These are phyloP conservation scores for Arothron firmamentum DNA, from an alignment of 2,113 vertebrate species.

Conservation along the genomic window DNA sequence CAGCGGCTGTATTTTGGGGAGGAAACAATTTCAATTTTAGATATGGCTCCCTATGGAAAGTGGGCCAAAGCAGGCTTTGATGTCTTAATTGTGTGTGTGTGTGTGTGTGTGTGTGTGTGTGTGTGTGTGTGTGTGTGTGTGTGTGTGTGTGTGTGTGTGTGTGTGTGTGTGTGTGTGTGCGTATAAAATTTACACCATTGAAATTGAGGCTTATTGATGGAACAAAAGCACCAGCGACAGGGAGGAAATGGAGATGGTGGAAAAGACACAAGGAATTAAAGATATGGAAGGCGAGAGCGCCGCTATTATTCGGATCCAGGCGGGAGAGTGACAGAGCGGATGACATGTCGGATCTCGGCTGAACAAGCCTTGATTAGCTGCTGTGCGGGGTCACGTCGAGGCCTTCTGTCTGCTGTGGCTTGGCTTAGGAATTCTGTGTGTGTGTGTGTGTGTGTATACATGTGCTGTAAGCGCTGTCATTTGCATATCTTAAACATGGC, in stretches of 20 bases:
- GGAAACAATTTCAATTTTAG: constrained; percentile 58
- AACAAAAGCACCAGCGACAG: constrained; percentile 43
- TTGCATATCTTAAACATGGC: constrained; percentile 36
- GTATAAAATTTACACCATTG: neutral
- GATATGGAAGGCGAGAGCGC: constrained; percentile 14
- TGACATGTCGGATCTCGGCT: constrained; percentile 38
- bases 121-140: constrained; percentile 1
- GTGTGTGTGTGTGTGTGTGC: constrained; percentile 1
- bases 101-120: constrained; percentile 1
- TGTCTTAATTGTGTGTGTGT: constrained; percentile 66
- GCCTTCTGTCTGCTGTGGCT: constrained; percentile 43
- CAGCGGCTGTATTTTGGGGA: constrained; percentile 32
- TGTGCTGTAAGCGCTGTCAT: constrained; percentile 12
- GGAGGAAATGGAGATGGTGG: constrained; percentile 33
- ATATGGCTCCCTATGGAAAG: constrained; percentile 64
- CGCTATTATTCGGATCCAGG: constrained; percentile 22
- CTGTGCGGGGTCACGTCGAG: constrained; percentile 52
- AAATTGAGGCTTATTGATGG: constrained; percentile 50
- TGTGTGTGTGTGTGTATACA: constrained; percentile 7
- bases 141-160: neutral
- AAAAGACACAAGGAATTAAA: constrained; percentile 34
- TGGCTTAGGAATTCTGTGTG: constrained; percentile 24
- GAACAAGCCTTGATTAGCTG: constrained; percentile 64
- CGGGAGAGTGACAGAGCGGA: constrained; percentile 54
- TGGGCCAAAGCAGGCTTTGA: constrained; percentile 73